Conservation (phyloP, 2,888 invertebrate genomes). For the Myathropa florea region DNA sequence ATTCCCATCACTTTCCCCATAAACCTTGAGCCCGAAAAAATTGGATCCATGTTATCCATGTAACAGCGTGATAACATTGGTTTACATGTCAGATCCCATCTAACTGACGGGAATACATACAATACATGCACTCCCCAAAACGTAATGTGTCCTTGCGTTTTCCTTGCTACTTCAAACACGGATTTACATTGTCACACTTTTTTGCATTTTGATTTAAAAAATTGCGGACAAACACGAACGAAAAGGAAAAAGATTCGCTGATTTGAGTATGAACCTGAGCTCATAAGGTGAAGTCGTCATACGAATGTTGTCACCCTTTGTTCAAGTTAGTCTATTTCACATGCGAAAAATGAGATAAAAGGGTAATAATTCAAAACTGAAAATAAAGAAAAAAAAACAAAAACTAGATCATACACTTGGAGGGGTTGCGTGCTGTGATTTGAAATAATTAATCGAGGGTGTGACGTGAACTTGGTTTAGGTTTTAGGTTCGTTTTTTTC, state of each 20-base stretch:
- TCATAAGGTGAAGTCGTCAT: constrained; percentile 9
- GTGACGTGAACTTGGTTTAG: background rate
- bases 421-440: constrained; percentile 32
- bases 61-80: background rate
- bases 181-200: background rate
- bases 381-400: constrained; percentile 23
- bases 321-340: constrained; percentile 49
- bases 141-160: background rate
- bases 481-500: background rate
- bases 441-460: constrained; percentile 36
- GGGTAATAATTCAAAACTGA: constrained; percentile 60
- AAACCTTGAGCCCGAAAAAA: background rate
- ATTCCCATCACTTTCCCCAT: background rate
- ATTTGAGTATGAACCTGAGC: background rate
- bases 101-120: too few relatives aligned
- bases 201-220: background rate
- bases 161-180: too few relatives aligned
- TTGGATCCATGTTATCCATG: background rate
- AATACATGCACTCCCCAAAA: background rate
- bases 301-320: constrained; percentile 8
- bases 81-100: background rate
- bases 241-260: too few relatives aligned
- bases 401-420: constrained; percentile 31
- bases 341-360: constrained; percentile 47
- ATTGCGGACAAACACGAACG: background rate